Conservation (phyloP, 2,113 vertebrate genomes). For the Clarias magur region DNA sequence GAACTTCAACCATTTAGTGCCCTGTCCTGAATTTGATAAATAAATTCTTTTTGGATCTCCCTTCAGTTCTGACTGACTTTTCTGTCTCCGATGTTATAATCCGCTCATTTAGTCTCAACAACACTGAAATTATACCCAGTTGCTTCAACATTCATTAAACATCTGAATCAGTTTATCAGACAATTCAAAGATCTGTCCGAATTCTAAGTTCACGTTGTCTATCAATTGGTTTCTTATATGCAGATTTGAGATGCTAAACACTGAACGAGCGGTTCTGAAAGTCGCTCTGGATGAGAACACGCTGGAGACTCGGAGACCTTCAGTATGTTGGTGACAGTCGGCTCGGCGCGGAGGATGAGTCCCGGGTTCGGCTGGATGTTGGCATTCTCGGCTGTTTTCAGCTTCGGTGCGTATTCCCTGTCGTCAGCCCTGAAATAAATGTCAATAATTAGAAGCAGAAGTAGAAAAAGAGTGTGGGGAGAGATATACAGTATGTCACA, state of each 20-base stretch:
- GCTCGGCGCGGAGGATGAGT: conserved; percentile 92
- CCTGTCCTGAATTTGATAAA: background rate
- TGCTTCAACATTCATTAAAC: background rate
- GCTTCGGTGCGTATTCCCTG: conserved; percentile 83
- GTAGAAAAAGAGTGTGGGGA: background rate
- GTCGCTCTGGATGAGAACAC: background rate
- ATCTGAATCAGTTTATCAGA: no score
- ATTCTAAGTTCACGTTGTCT: background rate
- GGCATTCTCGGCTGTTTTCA: conserved; percentile 90
- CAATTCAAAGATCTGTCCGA: background rate
- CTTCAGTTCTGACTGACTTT: background rate
- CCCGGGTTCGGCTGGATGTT: conserved; percentile 96
- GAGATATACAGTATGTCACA: no score
- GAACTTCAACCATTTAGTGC: background rate
- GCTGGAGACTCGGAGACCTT: conserved; percentile 75
- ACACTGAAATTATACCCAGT: background rate
- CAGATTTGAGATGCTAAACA: background rate
- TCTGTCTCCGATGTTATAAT: background rate
- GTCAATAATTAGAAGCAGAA: background rate
- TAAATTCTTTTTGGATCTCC: background rate
- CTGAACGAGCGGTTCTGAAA: background rate
- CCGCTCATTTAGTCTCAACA: background rate
- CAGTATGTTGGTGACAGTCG: conserved; percentile 96
- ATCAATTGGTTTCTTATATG: background rate
- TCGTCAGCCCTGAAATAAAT: conserved; percentile 76